phyloP scores from a whole-genome alignment of 37 sponge, comb jelly and placozoan species.

The Halichondria panicea region DNA sequence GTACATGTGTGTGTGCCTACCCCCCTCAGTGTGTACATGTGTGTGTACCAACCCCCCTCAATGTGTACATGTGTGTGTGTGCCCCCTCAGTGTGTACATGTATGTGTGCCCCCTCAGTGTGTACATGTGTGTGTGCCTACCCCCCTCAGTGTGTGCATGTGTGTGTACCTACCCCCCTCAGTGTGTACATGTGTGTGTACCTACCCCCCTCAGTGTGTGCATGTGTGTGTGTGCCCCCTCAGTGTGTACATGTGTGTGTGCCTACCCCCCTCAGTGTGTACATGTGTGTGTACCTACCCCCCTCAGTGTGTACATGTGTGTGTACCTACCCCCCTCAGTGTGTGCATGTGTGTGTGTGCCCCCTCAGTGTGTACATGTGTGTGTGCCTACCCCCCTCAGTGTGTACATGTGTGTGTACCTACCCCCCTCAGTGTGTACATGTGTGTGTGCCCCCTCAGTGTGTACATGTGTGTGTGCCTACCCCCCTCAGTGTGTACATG shows the following conservation, averaged over 20 bases:
- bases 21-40: neutral
- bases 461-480: neutral
- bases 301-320: conserved; percentile 4
- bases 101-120: conserved; percentile 9
- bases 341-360: neutral
- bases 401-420: conserved; percentile 10
- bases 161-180: neutral
- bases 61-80: no score
- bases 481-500: neutral
- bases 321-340: neutral
- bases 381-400: neutral
- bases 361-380: no score
- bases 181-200: neutral
- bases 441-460: no score
- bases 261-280: no score
- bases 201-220: no score
- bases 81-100: neutral
- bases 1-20: neutral
- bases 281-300: no score
- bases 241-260: neutral
- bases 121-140: conserved; percentile 88
- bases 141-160: no score
- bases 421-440: neutral
- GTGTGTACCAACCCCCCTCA: neutral
- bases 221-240: no score